phyloP scores from a whole-genome alignment of 92 coral and sea anemone species.

The Zoanthus sociatus region DNA sequence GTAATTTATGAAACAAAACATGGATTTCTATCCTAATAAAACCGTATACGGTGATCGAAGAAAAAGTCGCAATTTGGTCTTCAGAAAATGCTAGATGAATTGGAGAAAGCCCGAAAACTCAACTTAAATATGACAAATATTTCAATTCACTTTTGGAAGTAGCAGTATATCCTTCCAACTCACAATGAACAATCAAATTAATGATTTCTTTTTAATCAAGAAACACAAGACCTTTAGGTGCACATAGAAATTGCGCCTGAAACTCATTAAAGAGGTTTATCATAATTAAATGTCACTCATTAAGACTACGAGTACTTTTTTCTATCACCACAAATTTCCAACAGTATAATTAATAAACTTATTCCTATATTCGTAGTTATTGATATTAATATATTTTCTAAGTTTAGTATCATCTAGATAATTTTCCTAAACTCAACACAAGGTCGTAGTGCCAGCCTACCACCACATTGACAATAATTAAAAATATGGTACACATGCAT shows the following conservation, averaged over 20 bases:
- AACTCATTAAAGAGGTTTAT: neutral
- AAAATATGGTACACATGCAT: neutral
- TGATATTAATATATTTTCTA: constrained; percentile 10
- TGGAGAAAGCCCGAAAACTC: too few species aligned
- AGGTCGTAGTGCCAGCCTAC: constrained; percentile 47
- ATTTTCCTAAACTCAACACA: neutral
- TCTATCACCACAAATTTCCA: neutral
- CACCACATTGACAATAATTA: neutral
- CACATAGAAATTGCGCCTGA: neutral
- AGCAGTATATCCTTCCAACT: too few species aligned
- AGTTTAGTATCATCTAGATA: constrained; percentile 25
- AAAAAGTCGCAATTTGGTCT: too few species aligned
- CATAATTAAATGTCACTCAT: neutral
- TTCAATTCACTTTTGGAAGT: too few species aligned
- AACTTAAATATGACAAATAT: too few species aligned
- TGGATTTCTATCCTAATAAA: too few species aligned
- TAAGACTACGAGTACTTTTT: neutral
- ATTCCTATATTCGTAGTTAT: neutral
- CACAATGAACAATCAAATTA: too few species aligned
- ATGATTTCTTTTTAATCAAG: too few species aligned
- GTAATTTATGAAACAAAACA: too few species aligned
- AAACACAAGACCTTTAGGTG: neutral
- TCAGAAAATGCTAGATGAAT: too few species aligned
- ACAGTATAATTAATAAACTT: neutral
- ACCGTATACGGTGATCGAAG: too few species aligned